Conservation (phyloP, 2,797 vertebrate genomes). For the Microchirus variegatus region DNA sequence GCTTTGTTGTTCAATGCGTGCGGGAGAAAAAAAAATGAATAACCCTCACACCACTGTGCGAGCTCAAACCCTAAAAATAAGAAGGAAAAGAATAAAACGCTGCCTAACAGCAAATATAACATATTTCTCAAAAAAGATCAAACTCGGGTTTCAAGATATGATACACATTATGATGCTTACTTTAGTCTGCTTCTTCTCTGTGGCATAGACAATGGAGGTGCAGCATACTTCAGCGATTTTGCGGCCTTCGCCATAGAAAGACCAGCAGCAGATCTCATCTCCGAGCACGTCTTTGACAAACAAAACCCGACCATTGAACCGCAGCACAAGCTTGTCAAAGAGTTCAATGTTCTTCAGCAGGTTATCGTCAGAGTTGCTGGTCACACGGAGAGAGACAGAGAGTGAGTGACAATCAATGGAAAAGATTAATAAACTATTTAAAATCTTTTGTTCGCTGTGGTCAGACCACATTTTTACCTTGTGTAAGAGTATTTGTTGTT, state of each 20-base stretch:
- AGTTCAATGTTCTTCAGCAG: slow-evolving; percentile 99
- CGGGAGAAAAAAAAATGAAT: too few species aligned
- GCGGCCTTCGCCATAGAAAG: slow-evolving; percentile 96
- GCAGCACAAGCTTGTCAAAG: slow-evolving; percentile 95
- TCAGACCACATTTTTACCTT: slow-evolving; percentile 82
- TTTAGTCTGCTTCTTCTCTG: slow-evolving; percentile 99
- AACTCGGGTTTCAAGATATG: background rate
- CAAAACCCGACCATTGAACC: slow-evolving; percentile 95
- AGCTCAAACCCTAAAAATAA: too few species aligned
- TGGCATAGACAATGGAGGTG: slow-evolving; percentile 98
- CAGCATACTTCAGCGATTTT: slow-evolving; percentile 98
- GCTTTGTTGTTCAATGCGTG: too few species aligned
- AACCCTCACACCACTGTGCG: too few species aligned
- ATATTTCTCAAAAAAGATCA: background rate
- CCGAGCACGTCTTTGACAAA: slow-evolving; percentile 98
- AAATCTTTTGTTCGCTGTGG: background rate
- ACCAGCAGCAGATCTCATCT: slow-evolving; percentile 99
- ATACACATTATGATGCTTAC: slow-evolving; percentile 65
- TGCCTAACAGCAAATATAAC: background rate
- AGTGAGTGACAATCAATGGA: background rate
- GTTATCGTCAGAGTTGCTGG: slow-evolving; percentile 97
- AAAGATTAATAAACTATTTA: background rate
- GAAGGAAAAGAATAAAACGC: too few species aligned
- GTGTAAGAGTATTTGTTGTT: slow-evolving; percentile 99
- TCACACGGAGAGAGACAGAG: slow-evolving; percentile 12